Evolutionary conservation across 2,113 vertebrate species (phyloP).

Genomic region (Blennius ocellaris): DNA sequence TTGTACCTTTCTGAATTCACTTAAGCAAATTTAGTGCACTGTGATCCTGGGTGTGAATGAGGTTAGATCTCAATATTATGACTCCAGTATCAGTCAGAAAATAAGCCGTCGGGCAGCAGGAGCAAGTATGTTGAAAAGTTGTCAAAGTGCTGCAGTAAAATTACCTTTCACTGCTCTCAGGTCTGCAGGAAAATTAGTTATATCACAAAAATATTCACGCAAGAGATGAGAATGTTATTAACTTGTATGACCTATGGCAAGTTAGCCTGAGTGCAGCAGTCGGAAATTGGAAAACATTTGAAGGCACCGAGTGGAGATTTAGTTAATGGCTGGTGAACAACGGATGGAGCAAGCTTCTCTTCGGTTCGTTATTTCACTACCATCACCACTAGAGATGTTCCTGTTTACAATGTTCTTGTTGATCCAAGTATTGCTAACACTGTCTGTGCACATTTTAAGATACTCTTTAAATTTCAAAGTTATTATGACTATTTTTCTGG

Average conservation of each 20-base stretch:
- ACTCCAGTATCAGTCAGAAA: conserved; percentile 9
- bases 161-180: conserved; percentile 35
- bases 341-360: not conserved
- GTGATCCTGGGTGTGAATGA: not conserved
- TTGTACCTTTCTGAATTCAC: conserved; percentile 11
- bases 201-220: conserved; percentile 32
- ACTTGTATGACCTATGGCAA: conserved; percentile 16
- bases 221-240: conserved; percentile 39
- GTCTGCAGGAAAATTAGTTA: conserved; percentile 25
- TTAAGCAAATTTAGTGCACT: not conserved
- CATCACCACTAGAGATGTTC: not conserved
- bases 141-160: conserved; percentile 36
- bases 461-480: too few relatives aligned
- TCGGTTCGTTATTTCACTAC: not conserved
- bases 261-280: conserved; percentile 1
- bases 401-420: too few relatives aligned
- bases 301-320: not conserved
- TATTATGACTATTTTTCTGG: too few relatives aligned
- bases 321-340: not conserved
- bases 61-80: conserved; percentile 15
- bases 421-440: too few relatives aligned
- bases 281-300: conserved; percentile 14
- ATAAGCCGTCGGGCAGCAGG: conserved; percentile 9
- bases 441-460: too few relatives aligned
- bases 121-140: conserved; percentile 25